Base-by-base conservation (phyloP, 2,113 vertebrate species). In the Danionella cerebrum region DNA sequence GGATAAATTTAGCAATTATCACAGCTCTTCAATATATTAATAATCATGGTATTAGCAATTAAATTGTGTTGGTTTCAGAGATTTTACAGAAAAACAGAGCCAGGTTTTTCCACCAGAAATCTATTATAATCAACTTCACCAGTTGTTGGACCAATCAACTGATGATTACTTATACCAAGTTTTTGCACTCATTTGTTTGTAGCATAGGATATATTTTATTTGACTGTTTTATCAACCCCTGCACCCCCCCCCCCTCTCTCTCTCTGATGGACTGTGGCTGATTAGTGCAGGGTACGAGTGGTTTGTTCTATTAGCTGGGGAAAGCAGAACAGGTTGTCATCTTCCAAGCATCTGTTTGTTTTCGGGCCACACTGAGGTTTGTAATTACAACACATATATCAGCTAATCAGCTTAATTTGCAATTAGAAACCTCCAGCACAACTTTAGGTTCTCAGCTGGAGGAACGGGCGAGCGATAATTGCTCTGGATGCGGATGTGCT, bases 281-380 rank as follows among this genome's bases (percentile, higher is more conserved):
- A 81, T 86, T 89, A 84, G 83, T 62, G 12, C 63, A 53, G 35
- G 21, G 35, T 53, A 47, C 58, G 54, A 25, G 6, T 33, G n/a
- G 21, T 58, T 24, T 38, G 27, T 39, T 36, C 31, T 52, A 39
- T 19, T 22, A 65, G 59, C 48, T 60, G 29, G 16, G 42, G 62
- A 25, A 35, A 58, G 53, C 39, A 47, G 63, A 60, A 59, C 64
- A 59, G 51, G 35, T 47, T 50, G 55, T 67, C 51, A 57, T 67
- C 53, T 52, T 53, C 54, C 31, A 35, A 62, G 55, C 52, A 47
- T 65, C 62, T 72, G 72, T 72, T 75, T 53, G 47, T 69, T 78
- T 51, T 69, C 44, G 48, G 38, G 38, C 25, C 39, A 44, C 65
- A 54, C 51, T 62, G 42, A 54, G 64, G 36, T 74, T 27, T 50